These are phyloP conservation scores for Camponotus floridanus DNA, from an alignment of 1,140 invertebrate genomes.

Conservation along the genomic window DNA sequence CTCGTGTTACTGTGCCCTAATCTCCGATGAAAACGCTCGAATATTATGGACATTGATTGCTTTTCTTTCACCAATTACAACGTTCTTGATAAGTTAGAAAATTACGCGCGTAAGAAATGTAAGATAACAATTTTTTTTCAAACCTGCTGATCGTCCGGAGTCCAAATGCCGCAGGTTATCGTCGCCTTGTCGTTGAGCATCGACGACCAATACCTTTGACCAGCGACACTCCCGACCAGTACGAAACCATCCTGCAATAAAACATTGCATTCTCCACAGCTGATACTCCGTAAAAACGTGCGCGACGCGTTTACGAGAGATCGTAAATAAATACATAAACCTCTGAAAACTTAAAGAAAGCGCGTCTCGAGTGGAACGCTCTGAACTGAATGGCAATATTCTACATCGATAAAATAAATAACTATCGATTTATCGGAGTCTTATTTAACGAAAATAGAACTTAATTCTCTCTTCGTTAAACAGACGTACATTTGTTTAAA, in stretches of 20 bases:
- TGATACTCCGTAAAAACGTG: background rate
- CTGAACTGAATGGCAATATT: background rate
- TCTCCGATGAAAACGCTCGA: background rate
- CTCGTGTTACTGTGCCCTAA: slow-evolving; percentile 9
- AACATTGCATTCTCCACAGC: slow-evolving; percentile 18
- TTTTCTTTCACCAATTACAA: background rate
- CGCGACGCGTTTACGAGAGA: slow-evolving; percentile 6
- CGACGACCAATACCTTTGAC: slow-evolving; percentile 99
- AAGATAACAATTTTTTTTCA: slow-evolving; percentile 1
- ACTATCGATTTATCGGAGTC: background rate
- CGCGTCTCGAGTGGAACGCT: background rate
- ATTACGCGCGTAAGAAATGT: background rate
- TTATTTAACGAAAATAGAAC: background rate
- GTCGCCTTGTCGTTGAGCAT: slow-evolving; percentile 97
- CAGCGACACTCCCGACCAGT: slow-evolving; percentile 97
- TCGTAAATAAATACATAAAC: slow-evolving; percentile 46
- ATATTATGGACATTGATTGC: background rate
- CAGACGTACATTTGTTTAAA: too few species aligned
- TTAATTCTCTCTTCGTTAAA: background rate
- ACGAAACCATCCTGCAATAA: slow-evolving; percentile 95
- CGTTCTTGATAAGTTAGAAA: background rate
- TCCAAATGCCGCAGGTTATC: slow-evolving; percentile 99
- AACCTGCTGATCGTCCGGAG: slow-evolving; percentile 97
- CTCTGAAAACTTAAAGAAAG: background rate
- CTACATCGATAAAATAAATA: slow-evolving; percentile 16